phyloP scores from a whole-genome alignment of 2,888 invertebrate species.

The Lithophane socia region DNA sequence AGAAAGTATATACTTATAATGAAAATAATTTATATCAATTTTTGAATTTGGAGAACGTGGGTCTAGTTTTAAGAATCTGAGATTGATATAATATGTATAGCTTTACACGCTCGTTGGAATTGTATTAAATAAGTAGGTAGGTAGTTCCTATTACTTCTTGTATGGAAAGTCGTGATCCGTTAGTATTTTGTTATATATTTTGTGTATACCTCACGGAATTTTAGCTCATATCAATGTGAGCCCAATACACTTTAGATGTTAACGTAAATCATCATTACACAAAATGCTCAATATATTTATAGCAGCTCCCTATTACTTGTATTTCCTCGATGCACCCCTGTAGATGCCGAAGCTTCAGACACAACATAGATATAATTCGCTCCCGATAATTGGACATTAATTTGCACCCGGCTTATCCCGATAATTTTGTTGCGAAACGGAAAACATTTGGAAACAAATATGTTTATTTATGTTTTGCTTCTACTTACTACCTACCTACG shows the following conservation, averaged over 20 bases:
- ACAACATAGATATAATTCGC: conserved; percentile 44
- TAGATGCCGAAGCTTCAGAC: conserved; percentile 19
- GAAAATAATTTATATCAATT: conserved; percentile 12
- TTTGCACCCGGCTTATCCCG: conserved; percentile 47
- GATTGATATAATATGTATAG: too few relatives aligned
- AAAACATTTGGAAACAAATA: conserved; percentile 52
- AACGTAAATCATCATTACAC: neutral
- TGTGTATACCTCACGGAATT: too few relatives aligned
- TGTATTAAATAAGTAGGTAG: neutral
- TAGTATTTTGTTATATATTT: neutral
- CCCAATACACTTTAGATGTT: neutral
- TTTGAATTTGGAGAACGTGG: neutral
- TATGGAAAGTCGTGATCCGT: neutral
- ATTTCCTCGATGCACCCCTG: conserved; percentile 24
- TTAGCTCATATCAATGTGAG: neutral
- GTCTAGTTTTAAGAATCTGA: neutral
- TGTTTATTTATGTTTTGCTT: conserved; percentile 26
- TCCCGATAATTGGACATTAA: conserved; percentile 58
- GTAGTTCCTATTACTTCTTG: neutral
- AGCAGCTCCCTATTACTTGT: conserved; percentile 1
- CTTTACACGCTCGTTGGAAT: neutral
- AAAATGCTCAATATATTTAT: conserved; percentile 22
- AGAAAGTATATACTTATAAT: neutral
- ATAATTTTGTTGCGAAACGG: conserved; percentile 56
- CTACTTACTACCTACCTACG: neutral